phyloP scores from a whole-genome alignment of 2,888 invertebrate genomes.

The Arrhopalites spinosus region DNA sequence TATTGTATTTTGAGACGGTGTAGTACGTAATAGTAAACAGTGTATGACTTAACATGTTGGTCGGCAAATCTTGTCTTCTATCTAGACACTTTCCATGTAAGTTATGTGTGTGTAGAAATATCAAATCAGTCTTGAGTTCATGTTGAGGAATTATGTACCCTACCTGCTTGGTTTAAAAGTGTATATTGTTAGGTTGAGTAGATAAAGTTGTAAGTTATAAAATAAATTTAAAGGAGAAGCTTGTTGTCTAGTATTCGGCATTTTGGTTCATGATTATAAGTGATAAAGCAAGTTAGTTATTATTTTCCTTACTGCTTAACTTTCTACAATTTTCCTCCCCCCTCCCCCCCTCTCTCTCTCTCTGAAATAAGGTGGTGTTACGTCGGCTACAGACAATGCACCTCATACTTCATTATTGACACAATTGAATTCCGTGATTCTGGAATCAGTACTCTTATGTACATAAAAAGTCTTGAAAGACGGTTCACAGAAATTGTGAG shows the following conservation, averaged over 20 bases:
- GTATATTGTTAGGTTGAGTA: not conserved
- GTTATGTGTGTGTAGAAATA: not conserved
- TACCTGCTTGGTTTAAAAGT: not conserved
- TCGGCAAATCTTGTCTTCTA: too few species aligned
- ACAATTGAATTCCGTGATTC: constrained; percentile 12
- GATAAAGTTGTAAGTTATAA: not conserved
- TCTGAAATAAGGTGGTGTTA: too few species aligned
- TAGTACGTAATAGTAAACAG: not conserved
- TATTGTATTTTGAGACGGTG: not conserved
- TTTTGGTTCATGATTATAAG: constrained; percentile 28
- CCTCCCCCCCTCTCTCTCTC: not conserved
- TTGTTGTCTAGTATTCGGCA: constrained; percentile 3
- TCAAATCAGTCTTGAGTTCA: not conserved
- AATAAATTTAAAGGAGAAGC: constrained; percentile 5
- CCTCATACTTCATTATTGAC: not conserved
- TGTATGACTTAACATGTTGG: constrained; percentile 3
- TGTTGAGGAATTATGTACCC: too few species aligned
- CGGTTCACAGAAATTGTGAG: too few species aligned
- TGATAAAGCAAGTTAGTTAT: constrained; percentile 24
- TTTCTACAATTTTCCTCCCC: not conserved
- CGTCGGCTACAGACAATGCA: not conserved
- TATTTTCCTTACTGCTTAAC: constrained; percentile 33
- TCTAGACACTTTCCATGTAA: not conserved
- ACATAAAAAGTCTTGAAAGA: too few species aligned
- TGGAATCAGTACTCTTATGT: not conserved